Percentiles rank a stretch among this genome's conserved stretches.
phyloP scores from a whole-genome alignment of 2,888 invertebrate species.

The Hydropsyche betteni region DNA sequence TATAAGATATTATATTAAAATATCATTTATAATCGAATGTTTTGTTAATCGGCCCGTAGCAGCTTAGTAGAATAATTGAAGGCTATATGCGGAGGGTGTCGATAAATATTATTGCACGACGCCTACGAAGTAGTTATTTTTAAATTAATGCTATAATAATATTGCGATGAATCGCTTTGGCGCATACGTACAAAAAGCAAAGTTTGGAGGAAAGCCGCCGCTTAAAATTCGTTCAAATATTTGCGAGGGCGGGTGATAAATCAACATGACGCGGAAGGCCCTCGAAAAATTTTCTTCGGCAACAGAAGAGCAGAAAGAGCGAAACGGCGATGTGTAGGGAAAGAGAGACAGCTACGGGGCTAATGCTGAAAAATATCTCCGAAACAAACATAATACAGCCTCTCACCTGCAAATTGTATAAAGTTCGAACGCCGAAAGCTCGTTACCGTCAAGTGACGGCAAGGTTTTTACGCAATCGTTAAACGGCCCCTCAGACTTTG shows the following conservation, averaged over 20 bases:
- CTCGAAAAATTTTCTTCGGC: slow-evolving; percentile 13
- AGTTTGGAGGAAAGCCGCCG: slow-evolving; percentile 19
- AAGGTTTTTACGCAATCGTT: background rate
- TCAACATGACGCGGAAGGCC: slow-evolving; percentile 18
- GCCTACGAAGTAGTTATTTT: background rate
- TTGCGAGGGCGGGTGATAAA: slow-evolving; percentile 26
- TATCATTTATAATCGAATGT: no score
- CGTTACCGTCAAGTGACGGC: slow-evolving; percentile 5
- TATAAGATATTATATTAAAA: no score
- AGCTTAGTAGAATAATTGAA: no score
- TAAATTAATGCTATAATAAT: slow-evolving; percentile 7
- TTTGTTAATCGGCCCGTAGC: no score
- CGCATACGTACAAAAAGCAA: background rate
- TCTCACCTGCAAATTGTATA: slow-evolving; percentile 5
- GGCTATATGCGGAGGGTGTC: no score
- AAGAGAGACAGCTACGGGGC: background rate
- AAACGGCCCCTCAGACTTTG: background rate
- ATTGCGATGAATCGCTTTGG: background rate
- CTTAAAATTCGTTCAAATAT: slow-evolving; percentile 29
- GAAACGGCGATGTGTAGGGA: no score
- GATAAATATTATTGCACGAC: no score
- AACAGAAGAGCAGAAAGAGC: background rate
- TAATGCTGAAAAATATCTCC: slow-evolving; percentile 19
- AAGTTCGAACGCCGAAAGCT: slow-evolving; percentile 16
- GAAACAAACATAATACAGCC: slow-evolving; percentile 19